Evolutionary conservation across 1,140 invertebrate species (phyloP).

Genomic region (Brachionus rubens): DNA sequence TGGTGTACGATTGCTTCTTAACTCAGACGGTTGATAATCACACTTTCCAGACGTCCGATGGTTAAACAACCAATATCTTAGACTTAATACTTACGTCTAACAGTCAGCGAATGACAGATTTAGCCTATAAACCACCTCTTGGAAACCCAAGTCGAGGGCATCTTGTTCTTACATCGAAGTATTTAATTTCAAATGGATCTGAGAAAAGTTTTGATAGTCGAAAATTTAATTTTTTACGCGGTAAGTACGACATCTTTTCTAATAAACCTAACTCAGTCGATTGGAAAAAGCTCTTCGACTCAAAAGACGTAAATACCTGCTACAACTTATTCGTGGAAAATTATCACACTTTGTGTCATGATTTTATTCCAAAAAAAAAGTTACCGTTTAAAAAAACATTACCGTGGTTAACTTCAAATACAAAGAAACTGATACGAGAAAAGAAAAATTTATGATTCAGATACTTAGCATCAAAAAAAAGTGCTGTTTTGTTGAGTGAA

Average conservation of each 20-base stretch:
- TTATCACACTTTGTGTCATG: neutral
- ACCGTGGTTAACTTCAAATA: neutral
- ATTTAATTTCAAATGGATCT: neutral
- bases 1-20: neutral
- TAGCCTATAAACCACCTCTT: neutral
- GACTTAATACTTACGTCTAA: neutral
- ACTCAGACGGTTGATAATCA: neutral
- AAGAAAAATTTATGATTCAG: neutral
- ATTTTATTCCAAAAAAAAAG: neutral
- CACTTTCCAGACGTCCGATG: neutral
- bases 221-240: neutral
- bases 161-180: neutral
- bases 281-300: neutral
- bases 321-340: neutral
- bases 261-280: neutral
- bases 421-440: neutral
- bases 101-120: neutral
- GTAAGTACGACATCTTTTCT: neutral
- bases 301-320: neutral
- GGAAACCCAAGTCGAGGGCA: neutral
- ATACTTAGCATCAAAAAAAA: neutral
- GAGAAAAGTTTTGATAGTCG: neutral
- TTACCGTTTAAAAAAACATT: neutral
- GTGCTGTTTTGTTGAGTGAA: neutral
- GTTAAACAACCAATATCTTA: neutral